A percentile compares a stretch with the other conserved stretches of the same genome.
phyloP scores from a whole-genome alignment of 2,113 vertebrate species.

The Oryzias javanicus region DNA sequence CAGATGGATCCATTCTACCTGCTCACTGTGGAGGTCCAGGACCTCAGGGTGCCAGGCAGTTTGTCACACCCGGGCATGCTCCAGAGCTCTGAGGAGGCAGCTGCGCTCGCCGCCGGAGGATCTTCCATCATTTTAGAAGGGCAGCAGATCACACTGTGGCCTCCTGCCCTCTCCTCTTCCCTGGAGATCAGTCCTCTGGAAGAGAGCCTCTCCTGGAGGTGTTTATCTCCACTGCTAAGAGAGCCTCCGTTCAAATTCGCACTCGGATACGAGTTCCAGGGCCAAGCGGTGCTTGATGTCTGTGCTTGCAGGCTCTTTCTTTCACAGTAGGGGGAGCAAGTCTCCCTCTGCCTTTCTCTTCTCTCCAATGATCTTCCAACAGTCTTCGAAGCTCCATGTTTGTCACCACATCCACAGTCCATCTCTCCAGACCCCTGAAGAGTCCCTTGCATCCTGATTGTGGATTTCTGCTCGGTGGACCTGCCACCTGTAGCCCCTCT shows the following conservation, averaged over 20 bases:
- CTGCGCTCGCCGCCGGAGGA: conserved; percentile 78
- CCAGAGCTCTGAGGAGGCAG: conserved; percentile 87
- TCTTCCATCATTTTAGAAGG: conserved; percentile 70
- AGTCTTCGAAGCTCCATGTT: conserved; percentile 70
- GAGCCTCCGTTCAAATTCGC: conserved; percentile 75
- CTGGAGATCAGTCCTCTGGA: conserved; percentile 74
- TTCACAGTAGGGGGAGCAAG: conserved; percentile 72
- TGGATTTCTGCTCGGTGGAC: conserved; percentile 83
- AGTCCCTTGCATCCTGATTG: conserved; percentile 72
- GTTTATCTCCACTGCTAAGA: conserved; percentile 67
- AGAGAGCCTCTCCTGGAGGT: conserved; percentile 76
- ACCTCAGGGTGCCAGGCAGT: conserved; percentile 85
- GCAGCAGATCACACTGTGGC: conserved; percentile 76
- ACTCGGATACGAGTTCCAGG: conserved; percentile 60
- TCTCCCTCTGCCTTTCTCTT: conserved; percentile 72
- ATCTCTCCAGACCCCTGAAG: conserved; percentile 69
- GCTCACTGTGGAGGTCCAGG: conserved; percentile 88
- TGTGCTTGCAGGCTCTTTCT: conserved; percentile 72
- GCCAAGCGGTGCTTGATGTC: conserved; percentile 57
- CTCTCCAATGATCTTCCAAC: conserved; percentile 73
- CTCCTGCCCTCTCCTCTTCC: conserved; percentile 72
- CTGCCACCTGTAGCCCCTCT: conserved; percentile 82
- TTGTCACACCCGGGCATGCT: conserved; percentile 88
- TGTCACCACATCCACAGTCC: conserved; percentile 63
- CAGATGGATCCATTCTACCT: conserved; percentile 74